A percentile compares a stretch with the other conserved stretches of the same genome.
phyloP scores from a whole-genome alignment of 2,113 vertebrate species.

The Eira barbara region DNA sequence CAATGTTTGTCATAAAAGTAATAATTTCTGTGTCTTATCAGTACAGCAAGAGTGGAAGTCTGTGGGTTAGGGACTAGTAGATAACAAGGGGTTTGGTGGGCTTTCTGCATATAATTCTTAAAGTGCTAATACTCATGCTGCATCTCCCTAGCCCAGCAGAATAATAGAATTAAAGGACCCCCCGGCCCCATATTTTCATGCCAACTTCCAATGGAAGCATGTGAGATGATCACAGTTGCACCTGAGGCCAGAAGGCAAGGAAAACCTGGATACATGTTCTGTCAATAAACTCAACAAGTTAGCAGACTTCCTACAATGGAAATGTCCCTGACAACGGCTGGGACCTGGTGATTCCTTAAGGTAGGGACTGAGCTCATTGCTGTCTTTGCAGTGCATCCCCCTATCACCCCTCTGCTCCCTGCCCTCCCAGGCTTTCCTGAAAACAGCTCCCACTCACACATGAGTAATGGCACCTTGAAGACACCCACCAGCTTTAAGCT shows the following conservation, averaged over 20 bases:
- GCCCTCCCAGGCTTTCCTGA: not conserved
- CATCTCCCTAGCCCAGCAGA: not conserved
- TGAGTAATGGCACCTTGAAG: not conserved
- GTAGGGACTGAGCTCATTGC: no score
- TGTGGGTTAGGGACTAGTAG: not conserved
- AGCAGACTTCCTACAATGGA: not conserved
- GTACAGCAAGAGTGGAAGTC: not conserved
- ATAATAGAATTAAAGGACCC: not conserved
- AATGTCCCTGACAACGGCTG: not conserved
- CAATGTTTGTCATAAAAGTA: not conserved
- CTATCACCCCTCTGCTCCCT: not conserved
- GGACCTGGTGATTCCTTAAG: not conserved
- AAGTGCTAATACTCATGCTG: not conserved
- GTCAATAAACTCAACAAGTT: not conserved
- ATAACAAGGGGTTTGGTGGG: not conserved
- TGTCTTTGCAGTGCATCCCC: not conserved
- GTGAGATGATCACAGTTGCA: not conserved
- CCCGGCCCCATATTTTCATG: not conserved
- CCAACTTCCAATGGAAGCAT: not conserved
- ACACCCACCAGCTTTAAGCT: not conserved
- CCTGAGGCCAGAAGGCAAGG: not conserved
- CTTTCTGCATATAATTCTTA: not conserved
- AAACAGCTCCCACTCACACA: not conserved
- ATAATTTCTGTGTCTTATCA: not conserved
- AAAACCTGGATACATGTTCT: not conserved